Conservation (phyloP, 2,113 vertebrate genomes). For the Miniopterus natalensis region DNA sequence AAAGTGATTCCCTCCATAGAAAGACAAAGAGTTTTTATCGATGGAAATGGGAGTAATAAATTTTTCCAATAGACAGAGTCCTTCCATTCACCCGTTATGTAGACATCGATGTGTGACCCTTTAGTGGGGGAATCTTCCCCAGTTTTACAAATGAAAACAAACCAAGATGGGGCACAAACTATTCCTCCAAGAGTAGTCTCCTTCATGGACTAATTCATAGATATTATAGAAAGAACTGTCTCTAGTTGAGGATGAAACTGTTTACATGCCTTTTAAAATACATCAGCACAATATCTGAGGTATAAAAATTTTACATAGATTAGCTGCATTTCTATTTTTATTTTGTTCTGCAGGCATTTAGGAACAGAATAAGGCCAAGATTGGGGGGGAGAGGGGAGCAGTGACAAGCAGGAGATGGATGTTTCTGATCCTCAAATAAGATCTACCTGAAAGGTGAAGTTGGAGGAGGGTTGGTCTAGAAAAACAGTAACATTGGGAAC, state of each 20-base stretch:
- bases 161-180: not conserved
- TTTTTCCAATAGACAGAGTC: not conserved
- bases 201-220: not conserved
- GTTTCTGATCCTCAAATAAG: no score
- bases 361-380: not conserved
- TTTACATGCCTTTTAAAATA: not conserved
- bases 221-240: not conserved
- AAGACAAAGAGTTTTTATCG: not conserved
- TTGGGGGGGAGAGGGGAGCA: not conserved
- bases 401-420: not conserved
- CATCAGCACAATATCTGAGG: not conserved
- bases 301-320: not conserved
- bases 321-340: not conserved
- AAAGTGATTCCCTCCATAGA: not conserved
- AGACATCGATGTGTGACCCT: not conserved
- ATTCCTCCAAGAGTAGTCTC: not conserved
- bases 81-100: not conserved
- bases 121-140: not conserved
- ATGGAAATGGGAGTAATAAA: not conserved
- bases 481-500: not conserved
- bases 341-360: not conserved
- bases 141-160: not conserved
- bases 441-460: not conserved
- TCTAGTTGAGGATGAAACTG: not conserved
- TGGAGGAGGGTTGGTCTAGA: not conserved